These are phyloP conservation scores for Orientallactaga sibirica DNA, from an alignment of 2,797 vertebrate genomes.

Conservation along the genomic window DNA sequence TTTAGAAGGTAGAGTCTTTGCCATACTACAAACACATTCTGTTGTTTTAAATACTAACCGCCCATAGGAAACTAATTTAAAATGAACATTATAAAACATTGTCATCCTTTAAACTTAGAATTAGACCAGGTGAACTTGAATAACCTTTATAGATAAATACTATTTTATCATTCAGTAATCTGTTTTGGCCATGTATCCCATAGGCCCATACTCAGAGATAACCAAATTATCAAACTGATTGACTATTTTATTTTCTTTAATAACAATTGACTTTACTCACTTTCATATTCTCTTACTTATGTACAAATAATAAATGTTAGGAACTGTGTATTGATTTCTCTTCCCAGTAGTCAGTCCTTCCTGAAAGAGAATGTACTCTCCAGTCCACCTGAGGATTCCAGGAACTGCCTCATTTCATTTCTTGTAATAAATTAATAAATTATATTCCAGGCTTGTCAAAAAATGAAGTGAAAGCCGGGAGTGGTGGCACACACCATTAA, in stretches of 20 bases:
- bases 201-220: conserved; percentile 8
- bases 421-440: too few species aligned
- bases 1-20: not conserved
- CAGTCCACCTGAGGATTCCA: too few species aligned
- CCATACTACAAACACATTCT: not conserved
- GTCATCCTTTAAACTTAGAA: not conserved
- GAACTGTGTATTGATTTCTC: too few species aligned
- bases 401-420: too few species aligned
- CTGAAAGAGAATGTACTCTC: too few species aligned
- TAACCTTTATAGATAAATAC: not conserved
- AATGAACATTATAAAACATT: not conserved
- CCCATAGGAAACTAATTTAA: not conserved
- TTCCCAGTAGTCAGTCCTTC: too few species aligned
- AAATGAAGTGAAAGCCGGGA: too few species aligned
- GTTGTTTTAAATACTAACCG: not conserved
- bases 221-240: conserved; percentile 22
- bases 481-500: too few species aligned
- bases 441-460: too few species aligned
- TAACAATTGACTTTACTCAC: not conserved
- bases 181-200: not conserved
- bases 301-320: too few species aligned
- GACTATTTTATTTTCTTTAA: not conserved
- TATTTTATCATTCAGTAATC: conserved; percentile 44
- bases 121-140: not conserved
- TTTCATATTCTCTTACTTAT: too few species aligned